phyloP scores from a whole-genome alignment of 2,888 invertebrate genomes.

The Cryptophagus acutangulus region DNA sequence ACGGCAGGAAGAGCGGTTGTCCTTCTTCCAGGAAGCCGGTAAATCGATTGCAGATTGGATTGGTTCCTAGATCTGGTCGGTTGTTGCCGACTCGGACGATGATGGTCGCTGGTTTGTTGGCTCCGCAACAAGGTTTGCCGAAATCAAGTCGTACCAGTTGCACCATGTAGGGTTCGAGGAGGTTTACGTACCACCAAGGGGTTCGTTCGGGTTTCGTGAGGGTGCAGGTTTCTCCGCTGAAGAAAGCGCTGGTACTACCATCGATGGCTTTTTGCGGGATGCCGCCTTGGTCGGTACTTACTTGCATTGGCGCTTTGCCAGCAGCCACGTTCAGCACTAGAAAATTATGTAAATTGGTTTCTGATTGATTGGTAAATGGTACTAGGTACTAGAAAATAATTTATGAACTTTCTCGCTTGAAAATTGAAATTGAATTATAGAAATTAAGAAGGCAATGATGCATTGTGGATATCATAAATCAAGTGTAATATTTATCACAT shows the following conservation, averaged over 20 bases:
- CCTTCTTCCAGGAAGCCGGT: conserved; percentile 83
- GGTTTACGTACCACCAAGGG: conserved; percentile 95
- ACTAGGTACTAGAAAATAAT: too few species aligned
- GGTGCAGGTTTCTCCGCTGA: conserved; percentile 80
- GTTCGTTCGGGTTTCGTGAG: conserved; percentile 76
- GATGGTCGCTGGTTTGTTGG: conserved; percentile 75
- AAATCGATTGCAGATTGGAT: conserved; percentile 88
- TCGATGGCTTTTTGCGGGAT: conserved; percentile 89
- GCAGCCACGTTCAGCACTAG: conserved; percentile 89
- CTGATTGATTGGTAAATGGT: too few species aligned
- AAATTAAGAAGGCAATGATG: too few species aligned
- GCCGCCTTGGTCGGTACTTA: conserved; percentile 74
- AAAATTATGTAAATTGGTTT: too few species aligned
- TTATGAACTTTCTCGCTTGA: too few species aligned
- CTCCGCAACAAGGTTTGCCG: conserved; percentile 83
- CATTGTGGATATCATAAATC: too few species aligned
- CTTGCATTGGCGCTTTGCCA: conserved; percentile 93
- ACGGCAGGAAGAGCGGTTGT: conserved; percentile 84
- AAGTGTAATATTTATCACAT: too few species aligned
- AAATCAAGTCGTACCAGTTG: conserved; percentile 87
- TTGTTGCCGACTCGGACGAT: conserved; percentile 90
- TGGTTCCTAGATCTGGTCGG: conserved; percentile 84
- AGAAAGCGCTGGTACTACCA: conserved; percentile 80
- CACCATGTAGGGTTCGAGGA: conserved; percentile 92
- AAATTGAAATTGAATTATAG: too few species aligned